Evolutionary conservation across 2,888 invertebrate species (phyloP), one percentile per base, ranked within the genome.

Genomic region (Ectropis crepuscularia): DNA sequence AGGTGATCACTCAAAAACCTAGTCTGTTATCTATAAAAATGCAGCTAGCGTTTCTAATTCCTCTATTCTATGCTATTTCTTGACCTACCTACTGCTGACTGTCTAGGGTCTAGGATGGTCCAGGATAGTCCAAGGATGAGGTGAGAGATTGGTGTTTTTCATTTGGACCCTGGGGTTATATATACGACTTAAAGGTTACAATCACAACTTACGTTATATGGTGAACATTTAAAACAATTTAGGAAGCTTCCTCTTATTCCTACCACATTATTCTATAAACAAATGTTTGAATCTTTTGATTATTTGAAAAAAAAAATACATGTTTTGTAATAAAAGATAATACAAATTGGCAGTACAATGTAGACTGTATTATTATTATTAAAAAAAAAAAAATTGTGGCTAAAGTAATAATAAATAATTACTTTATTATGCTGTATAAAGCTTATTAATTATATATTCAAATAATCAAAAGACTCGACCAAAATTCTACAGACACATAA

Each of bases 151-250:
- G 90, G 90, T 90, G 90, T 91, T 89, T 82, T 72, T 51, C n/a
- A 10, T 72, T 91, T 92, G 90, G 91, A 90, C 90, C 92, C 92
- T 88, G 90, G 90, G 88, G 77, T 83, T 80, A 77, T 74, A 77
- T 37, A 54, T 47, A 60, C 48, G 55, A 64, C 60, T 61, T 61
- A 65, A 38, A 76, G 74, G 71, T 73, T 72, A 71, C 72, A 70
- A 67, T 60, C 71, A 73, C 73, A 74, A 66, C 67, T 69, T 71
- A 72, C 63, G 41, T 46, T 63, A 76, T 69, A 62, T 69, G 68
- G 53, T 78, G 73, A 72, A 68, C 68, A 70, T 74, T 74, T 65
- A 69, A 61, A 67, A 62, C 63, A 63, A 49, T 61, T 62, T 63
- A 68, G 69, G 67, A 73, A 71, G 68, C 67, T 63, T 68, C 63